Conservation (phyloP, 2,888 invertebrate genomes). For the Platerodrilus igneus region DNA sequence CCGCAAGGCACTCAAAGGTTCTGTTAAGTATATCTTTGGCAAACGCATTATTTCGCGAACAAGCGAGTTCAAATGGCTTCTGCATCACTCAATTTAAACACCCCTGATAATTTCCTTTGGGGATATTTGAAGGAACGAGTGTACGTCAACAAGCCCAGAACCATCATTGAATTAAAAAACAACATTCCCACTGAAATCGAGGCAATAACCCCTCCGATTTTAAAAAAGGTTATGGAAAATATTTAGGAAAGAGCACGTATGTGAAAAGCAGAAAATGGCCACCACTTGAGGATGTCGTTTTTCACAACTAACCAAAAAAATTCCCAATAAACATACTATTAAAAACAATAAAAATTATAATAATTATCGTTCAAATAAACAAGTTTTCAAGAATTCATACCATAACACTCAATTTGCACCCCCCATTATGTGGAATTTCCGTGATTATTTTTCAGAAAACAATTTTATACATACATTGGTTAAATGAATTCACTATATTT, state of each 20-base stretch:
- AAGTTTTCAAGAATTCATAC: too few relatives aligned
- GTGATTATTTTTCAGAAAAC: too few relatives aligned
- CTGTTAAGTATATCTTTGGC: neutral
- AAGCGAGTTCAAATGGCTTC: neutral
- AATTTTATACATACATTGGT: too few relatives aligned
- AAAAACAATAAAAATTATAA: too few relatives aligned
- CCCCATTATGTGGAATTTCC: too few relatives aligned
- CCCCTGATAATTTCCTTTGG: too few relatives aligned
- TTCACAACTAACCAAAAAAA: too few relatives aligned
- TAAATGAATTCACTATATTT: too few relatives aligned
- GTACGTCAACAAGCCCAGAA: conserved; percentile 3
- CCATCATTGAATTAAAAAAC: conserved; percentile 7
- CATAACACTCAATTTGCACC: too few relatives aligned
- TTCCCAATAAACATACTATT: too few relatives aligned
- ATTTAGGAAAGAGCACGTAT: conserved; percentile 9
- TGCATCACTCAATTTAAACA: too few relatives aligned
- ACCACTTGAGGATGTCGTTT: conserved; percentile 8
- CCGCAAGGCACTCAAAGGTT: neutral
- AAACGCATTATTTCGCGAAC: neutral
- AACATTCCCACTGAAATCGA: conserved; percentile 10
- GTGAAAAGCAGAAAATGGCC: conserved; percentile 7
- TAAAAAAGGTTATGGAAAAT: conserved; percentile 10
- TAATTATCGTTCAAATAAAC: too few relatives aligned
- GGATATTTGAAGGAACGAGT: neutral
- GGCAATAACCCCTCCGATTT: conserved; percentile 8